Percentiles rank a stretch among this genome's conserved stretches.
These are phyloP conservation scores for Troides oblongomaculatus DNA, from an alignment of 2,888 invertebrate genomes.

Conservation along the genomic window DNA sequence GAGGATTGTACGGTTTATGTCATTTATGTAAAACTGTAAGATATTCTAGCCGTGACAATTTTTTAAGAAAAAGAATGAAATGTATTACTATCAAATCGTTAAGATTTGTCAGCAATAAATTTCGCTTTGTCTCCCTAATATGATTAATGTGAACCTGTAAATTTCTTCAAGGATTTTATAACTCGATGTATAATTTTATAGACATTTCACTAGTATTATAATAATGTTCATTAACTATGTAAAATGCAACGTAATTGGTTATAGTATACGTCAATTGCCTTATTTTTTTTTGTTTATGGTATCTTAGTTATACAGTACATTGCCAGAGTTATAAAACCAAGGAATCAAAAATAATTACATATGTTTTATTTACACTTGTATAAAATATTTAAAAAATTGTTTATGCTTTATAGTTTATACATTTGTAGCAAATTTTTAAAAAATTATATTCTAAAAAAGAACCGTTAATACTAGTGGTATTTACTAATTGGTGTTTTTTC, in stretches of 20 bases:
- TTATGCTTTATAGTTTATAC: too few species aligned
- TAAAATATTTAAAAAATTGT: not conserved
- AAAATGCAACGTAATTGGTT: not conserved
- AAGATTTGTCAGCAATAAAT: constrained; percentile 2
- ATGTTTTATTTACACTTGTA: not conserved
- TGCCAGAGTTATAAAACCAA: not conserved
- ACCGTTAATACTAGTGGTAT: too few species aligned
- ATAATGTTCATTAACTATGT: constrained; percentile 5
- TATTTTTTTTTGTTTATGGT: not conserved
- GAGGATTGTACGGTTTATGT: not conserved
- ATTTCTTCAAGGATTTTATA: constrained; percentile 11
- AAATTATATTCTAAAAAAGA: too few species aligned
- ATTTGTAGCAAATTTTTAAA: too few species aligned
- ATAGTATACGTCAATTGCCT: not conserved
- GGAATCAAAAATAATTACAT: not conserved
- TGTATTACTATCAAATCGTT: constrained; percentile 7
- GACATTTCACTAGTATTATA: not conserved
- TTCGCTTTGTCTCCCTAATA: not conserved
- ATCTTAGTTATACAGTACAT: not conserved
- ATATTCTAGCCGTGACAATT: not conserved
- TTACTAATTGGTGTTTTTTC: too few species aligned
- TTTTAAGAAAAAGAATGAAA: constrained; percentile 4
- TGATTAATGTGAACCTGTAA: constrained; percentile 10
- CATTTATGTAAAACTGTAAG: not conserved
- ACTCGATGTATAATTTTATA: not conserved